These are phyloP conservation scores for Callosobruchus maculatus DNA, from an alignment of 2,888 invertebrate species.

Conservation along the genomic window DNA sequence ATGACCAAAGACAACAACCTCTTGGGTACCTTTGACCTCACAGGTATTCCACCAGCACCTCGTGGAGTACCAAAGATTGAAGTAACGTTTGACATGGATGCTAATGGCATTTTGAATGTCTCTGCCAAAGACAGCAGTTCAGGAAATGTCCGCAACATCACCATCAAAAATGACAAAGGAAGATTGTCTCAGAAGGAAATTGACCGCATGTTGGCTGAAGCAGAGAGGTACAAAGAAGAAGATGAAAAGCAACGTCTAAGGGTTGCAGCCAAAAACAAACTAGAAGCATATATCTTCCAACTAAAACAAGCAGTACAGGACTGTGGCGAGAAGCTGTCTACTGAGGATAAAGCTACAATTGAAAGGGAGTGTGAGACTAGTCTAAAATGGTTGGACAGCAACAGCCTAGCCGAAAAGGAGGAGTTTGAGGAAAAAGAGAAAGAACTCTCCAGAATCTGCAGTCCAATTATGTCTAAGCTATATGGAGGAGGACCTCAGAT, in stretches of 20 bases:
- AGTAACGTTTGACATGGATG: slow-evolving; percentile 71
- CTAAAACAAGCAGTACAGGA: slow-evolving; percentile 65
- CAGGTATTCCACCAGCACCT: slow-evolving; percentile 69
- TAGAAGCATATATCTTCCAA: slow-evolving; percentile 67
- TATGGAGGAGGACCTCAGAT: slow-evolving; percentile 33
- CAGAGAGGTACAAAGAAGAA: slow-evolving; percentile 69
- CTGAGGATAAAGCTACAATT: slow-evolving; percentile 60
- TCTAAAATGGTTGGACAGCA: slow-evolving; percentile 65
- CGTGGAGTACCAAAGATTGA: slow-evolving; percentile 67
- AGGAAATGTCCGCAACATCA: slow-evolving; percentile 68
- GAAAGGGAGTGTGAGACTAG: slow-evolving; percentile 55
- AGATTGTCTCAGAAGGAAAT: slow-evolving; percentile 78
- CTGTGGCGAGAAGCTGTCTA: slow-evolving; percentile 59
- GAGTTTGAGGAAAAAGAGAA: slow-evolving; percentile 62
- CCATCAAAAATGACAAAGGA: slow-evolving; percentile 80
- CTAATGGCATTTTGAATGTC: slow-evolving; percentile 66
- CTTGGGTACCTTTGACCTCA: slow-evolving; percentile 61
- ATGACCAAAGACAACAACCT: slow-evolving; percentile 80
- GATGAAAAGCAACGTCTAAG: slow-evolving; percentile 66
- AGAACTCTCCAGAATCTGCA: slow-evolving; percentile 48
- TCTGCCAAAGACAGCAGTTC: slow-evolving; percentile 58
- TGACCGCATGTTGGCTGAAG: slow-evolving; percentile 73
- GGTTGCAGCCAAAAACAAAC: slow-evolving; percentile 65
- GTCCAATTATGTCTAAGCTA: slow-evolving; percentile 60
- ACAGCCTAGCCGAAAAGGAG: slow-evolving; percentile 62